Evolutionary conservation across 2,888 invertebrate species (phyloP).

Genomic region (Hemithea aestivaria): DNA sequence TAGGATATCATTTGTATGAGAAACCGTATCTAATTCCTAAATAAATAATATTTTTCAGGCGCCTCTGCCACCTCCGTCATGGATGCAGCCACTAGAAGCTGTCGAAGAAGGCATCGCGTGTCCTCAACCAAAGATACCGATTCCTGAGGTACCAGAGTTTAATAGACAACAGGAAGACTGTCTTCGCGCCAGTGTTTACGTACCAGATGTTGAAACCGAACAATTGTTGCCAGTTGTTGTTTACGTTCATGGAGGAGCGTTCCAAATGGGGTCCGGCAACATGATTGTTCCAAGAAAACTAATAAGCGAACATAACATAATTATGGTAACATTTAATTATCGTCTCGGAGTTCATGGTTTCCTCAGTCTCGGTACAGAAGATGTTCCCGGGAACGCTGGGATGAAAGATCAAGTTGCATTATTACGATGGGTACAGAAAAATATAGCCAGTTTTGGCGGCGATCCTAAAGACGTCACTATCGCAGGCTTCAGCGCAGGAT

Average conservation of each 20-base stretch:
- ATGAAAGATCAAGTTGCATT: constrained; percentile 57
- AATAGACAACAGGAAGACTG: constrained; percentile 43
- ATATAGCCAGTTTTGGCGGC: constrained; percentile 53
- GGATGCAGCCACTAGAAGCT: constrained; percentile 34
- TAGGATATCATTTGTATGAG: no score
- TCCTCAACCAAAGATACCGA: constrained; percentile 26
- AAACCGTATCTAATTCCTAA: no score
- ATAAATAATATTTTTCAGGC: constrained; percentile 33
- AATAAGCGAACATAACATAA: constrained; percentile 34
- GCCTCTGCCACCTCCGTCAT: constrained; percentile 38
- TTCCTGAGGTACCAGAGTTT: constrained; percentile 7
- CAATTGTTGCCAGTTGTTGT: constrained; percentile 55
- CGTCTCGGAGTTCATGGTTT: constrained; percentile 49
- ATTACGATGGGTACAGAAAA: constrained; percentile 47
- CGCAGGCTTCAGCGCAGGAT: constrained; percentile 50
- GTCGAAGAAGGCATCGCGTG: constrained; percentile 34
- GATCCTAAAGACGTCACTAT: constrained; percentile 55
- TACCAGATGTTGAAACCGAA: constrained; percentile 38
- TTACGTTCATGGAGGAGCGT: constrained; percentile 63
- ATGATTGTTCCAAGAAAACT: constrained; percentile 34
- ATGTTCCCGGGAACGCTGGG: constrained; percentile 56
- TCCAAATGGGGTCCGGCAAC: constrained; percentile 47
- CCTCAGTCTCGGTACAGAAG: constrained; percentile 51
- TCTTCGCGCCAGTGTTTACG: constrained; percentile 51
- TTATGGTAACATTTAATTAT: constrained; percentile 51